Percentiles rank a stretch among this genome's conserved stretches.
phyloP scores from a whole-genome alignment of 2,113 vertebrate species.

The Protobothrops flavoviridis region DNA sequence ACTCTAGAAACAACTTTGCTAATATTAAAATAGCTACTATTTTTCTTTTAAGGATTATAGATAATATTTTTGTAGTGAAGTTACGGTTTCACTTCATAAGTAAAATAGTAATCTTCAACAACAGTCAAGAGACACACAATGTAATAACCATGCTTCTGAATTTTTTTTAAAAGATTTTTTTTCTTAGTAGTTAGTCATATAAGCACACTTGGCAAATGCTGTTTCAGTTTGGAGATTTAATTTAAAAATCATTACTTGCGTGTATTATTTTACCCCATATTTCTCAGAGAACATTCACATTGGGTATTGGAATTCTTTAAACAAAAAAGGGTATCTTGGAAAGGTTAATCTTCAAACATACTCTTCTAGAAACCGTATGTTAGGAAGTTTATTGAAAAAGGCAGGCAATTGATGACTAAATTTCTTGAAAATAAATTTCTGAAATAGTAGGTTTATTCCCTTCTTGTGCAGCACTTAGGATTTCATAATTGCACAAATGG shows the following conservation, averaged over 20 bases:
- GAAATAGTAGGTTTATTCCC: background rate
- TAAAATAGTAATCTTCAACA: background rate
- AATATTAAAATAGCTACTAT: background rate
- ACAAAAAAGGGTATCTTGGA: background rate
- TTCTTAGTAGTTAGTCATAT: background rate
- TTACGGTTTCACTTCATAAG: background rate
- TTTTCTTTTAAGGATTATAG: background rate
- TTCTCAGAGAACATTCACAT: background rate
- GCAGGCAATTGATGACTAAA: background rate
- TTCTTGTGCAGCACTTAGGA: background rate
- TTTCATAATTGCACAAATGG: background rate
- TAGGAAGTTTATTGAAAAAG: background rate
- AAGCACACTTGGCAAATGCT: background rate
- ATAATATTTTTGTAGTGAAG: background rate
- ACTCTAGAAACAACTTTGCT: background rate
- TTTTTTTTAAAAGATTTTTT: background rate
- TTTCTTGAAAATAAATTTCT: background rate
- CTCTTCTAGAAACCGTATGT: background rate
- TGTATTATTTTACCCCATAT: background rate
- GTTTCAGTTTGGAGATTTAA: background rate
- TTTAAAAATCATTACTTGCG: no score
- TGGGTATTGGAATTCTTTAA: background rate
- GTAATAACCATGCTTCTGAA: background rate
- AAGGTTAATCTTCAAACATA: background rate
- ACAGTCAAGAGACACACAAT: background rate